Base-by-base conservation (phyloP, 2,797 vertebrate species). In the Antrozous pallidus region DNA sequence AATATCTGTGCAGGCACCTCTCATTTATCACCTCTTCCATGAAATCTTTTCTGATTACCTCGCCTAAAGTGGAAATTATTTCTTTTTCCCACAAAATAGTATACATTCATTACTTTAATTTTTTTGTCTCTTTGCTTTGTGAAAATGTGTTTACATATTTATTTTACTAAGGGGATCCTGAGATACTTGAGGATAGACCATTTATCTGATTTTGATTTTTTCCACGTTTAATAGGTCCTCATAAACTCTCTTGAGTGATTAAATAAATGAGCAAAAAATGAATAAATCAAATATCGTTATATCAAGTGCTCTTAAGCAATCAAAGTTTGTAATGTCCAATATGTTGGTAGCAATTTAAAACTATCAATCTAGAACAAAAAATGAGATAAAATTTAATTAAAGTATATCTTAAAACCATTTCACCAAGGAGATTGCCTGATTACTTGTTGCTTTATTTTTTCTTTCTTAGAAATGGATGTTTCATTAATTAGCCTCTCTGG, bases 291-390 rank as follows among this genome's bases (percentile, higher is more conserved):
- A 94, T 79, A 56, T 69, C 87, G 94, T 88, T 79, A 18, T 82
- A 93, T 71, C 90, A 97, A 97, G 96, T 93, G 47, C 69, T n/a
- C 95, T 97, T 96, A 95, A 96, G 90, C 93, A 97, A 97, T 97
- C 94, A 97, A 93, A 95, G 18, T 95, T 93, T 94, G 28, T n/a
- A 96, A 90, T 95, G 87, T 47, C 94, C 94, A 85, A 85, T 86
- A 86, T 75, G 18, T 87, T 95, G 94, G 47, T 81, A 24, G 84
- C 8, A 90, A 95, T 94, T 96, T 93, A 91, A 93, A 95, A 93
- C 26, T 90, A 93, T 94, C 95, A 96, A 85, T 49, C 94, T 58
- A 74, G 80, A 80, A 78, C n/a, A 93, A 91, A 31, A 86, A 49
- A 95, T 83, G n/a, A 90, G 83, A 95, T 90, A 74, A 85, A 69